A percentile compares a stretch with the other conserved stretches of the same genome.
Evolutionary conservation across 2,888 invertebrate species (phyloP).

Genomic region (Lymantria dispar): DNA sequence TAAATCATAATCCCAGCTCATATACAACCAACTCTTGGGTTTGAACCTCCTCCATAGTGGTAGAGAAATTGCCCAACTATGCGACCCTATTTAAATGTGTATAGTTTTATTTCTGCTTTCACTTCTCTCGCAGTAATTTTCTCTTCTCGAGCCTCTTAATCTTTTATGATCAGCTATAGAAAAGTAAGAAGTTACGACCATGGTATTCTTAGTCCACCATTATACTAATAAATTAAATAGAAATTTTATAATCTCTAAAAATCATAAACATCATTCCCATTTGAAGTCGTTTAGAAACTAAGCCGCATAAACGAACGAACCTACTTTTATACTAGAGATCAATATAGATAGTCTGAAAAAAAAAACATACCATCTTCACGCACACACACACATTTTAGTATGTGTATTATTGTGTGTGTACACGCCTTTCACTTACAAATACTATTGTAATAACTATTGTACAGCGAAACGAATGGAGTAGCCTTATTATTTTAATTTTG

Average conservation of each 20-base stretch:
- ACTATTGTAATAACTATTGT: constrained; percentile 29
- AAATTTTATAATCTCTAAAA: constrained; percentile 22
- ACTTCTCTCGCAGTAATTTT: too few species aligned
- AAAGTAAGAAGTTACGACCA: too few species aligned
- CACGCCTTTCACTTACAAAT: constrained; percentile 71
- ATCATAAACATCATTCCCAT: constrained; percentile 39
- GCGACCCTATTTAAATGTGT: too few species aligned
- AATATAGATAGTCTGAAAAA: constrained; percentile 56
- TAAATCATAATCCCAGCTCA: too few species aligned
- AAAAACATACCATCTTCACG: constrained; percentile 63
- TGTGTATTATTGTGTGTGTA: constrained; percentile 54
- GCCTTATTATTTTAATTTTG: constrained; percentile 4
- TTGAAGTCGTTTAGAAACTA: constrained; percentile 60
- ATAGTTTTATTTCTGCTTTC: too few species aligned
- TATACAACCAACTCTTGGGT: too few species aligned
- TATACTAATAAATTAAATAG: neutral
- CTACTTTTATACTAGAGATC: constrained; percentile 71
- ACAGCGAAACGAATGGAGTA: constrained; percentile 44
- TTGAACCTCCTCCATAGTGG: too few species aligned
- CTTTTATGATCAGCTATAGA: too few species aligned
- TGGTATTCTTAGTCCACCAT: neutral
- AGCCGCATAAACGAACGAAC: constrained; percentile 40
- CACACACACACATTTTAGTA: constrained; percentile 40
- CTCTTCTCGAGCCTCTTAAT: too few species aligned
- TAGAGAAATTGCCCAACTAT: too few species aligned